A percentile compares a stretch with the other conserved stretches of the same genome.
phyloP scores from a whole-genome alignment of 1,140 invertebrate genomes.

The Drosophila prosaltans region DNA sequence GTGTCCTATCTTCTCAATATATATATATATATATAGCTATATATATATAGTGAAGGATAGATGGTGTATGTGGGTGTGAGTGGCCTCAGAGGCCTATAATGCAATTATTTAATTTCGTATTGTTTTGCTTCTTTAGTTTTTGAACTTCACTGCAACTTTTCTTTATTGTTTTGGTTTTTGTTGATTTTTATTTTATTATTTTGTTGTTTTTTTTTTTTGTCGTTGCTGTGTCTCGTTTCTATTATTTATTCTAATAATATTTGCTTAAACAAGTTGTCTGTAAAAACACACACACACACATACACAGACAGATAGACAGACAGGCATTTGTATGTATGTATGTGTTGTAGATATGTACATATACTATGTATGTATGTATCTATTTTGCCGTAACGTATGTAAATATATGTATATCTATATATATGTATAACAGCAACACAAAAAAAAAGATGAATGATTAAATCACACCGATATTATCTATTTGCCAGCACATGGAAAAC shows the following conservation, averaged over 20 bases:
- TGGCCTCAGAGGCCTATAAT: neutral
- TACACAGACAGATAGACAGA: too few species aligned
- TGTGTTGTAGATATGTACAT: neutral
- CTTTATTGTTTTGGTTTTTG: neutral
- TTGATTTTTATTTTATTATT: constrained; percentile 5
- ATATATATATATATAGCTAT: too few species aligned
- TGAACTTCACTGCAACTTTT: constrained; percentile 12
- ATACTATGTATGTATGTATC: neutral
- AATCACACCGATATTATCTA: constrained; percentile 33
- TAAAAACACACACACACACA: neutral
- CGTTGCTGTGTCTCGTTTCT: constrained; percentile 24
- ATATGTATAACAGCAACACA: neutral
- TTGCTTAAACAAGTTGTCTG: constrained; percentile 69
- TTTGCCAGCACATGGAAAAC: constrained; percentile 32
- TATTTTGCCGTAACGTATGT: neutral
- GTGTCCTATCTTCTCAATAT: neutral
- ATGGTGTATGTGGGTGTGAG: neutral
- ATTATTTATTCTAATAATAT: constrained; percentile 74
- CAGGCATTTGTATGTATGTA: too few species aligned
- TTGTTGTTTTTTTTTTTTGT: constrained; percentile 29
- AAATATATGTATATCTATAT: neutral
- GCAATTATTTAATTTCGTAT: constrained; percentile 19
- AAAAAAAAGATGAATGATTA: constrained; percentile 13
- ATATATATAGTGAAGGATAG: neutral
- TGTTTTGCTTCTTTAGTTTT: constrained; percentile 17